Base-by-base conservation (phyloP, 2,113 vertebrate genomes). In the Phrynosoma blainvillii region DNA sequence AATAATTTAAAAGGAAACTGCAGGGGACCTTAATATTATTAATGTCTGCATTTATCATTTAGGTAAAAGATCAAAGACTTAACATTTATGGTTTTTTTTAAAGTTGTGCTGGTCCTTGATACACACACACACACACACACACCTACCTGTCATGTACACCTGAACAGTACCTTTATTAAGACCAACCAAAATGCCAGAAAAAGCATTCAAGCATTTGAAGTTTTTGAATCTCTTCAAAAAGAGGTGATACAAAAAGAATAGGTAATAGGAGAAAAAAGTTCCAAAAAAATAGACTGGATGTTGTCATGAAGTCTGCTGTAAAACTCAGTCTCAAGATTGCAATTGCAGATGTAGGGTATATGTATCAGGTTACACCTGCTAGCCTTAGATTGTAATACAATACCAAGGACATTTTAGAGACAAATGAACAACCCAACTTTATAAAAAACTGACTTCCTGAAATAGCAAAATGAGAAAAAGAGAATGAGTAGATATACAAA, bases 1-100 rank as follows among this genome's bases (percentile, higher is more conserved):
- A 94, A 88, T 92, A 81, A 88, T 94, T 94, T 91, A 92, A 14
- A 2, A 95, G 92, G 90, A 87, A 89, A 83, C 70, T 36, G 62
- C 91, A 87, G 91, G 93, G 79, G 92, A 90, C 73, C 73, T 65
- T 47, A 62, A 62, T 30, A 47, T 7, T 47, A 23, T 62, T 68
- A 79, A 54, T 76, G 52, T 21, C 25, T 27, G 23, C 11, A 56
- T 80, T 71, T 40, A 52, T 71, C 14, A 56, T 71, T 40, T 70
- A 20, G 4, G 27, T 30, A 8, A 23, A 40, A 56, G 42, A 3
- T 9, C 18, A 21, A 65, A 16, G 20, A 79, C 32, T 54, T 7
- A 42, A 47, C 40, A 4, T 5, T 30, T 14, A 66, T 78, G 62
- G 52, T 66, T 47, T 36, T 7, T 47, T 47, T 36, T 36, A 30